Base-by-base conservation (phyloP, 1,140 invertebrate genomes). In the Grapholita molesta region DNA sequence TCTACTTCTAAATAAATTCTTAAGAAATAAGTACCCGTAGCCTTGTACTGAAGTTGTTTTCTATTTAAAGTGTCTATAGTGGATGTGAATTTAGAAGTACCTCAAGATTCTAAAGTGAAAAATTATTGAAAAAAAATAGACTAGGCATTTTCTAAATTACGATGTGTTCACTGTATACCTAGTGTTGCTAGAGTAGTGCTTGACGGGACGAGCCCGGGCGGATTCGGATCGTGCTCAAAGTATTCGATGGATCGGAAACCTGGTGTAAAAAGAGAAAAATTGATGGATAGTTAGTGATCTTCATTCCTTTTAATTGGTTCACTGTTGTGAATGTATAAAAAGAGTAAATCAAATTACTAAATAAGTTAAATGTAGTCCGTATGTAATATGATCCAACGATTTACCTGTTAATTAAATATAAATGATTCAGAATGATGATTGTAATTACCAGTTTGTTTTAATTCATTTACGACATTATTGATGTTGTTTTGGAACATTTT, bases 81-180 rank as follows among this genome's bases (percentile, higher is more conserved):
- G 42, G 28, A 64, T 32, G 61, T 64, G 25, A 64, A 64, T 21
- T 64, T 48, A 48, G 42, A 48, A 33, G n/a, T 38, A 65, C 64
- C 35, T 69, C 35, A 61, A 73, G 68, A 77, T 77, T 75, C 68
- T 74, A 73, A 72, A 71, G 0, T 30, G 32, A 55, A 55, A 67
- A 66, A 69, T 74, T 61, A 65, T 48, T 5, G 67, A 30, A 65
- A 72, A 55, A 69, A 48, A 67, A 66, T 71, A 68, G 70, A n/a
- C n/a, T 32, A 32, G 68, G 68, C 57, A 55, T 68, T 74, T 71
- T 80, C 68, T 67, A 80, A 83, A 80, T 86, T 85, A 75, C 76
- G 80, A 86, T 85, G 88, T 89, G 88, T 90, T 89, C 87, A 90
- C 83, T 86, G 80, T 88, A 86, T 79, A 79, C 78, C 78, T 89